phyloP scores from a whole-genome alignment of 2,888 invertebrate species.

The Ecliptopera silaceata region DNA sequence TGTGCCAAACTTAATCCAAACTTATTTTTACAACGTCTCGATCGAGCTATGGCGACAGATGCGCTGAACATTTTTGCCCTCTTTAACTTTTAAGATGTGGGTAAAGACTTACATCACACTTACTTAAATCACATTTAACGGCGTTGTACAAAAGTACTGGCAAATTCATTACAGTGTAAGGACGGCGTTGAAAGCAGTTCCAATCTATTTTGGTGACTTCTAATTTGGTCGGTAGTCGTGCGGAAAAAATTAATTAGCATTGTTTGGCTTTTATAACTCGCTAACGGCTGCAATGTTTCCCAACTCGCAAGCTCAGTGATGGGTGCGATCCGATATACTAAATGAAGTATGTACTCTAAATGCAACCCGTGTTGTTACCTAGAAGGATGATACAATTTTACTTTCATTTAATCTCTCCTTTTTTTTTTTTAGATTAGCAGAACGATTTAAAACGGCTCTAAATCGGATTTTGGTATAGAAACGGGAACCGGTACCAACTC shows the following conservation, averaged over 20 bases:
- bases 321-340: neutral
- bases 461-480: no score
- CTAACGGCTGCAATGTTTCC: slow-evolving; percentile 10
- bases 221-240: slow-evolving; percentile 15
- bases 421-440: no score
- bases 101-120: neutral
- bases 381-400: no score
- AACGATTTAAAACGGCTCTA: no score
- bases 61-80: neutral
- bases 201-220: slow-evolving; percentile 14
- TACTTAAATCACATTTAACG: neutral
- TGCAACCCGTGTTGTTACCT: no score
- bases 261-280: slow-evolving; percentile 8
- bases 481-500: no score
- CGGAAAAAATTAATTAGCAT: slow-evolving; percentile 29
- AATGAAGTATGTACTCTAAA: no score
- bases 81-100: neutral
- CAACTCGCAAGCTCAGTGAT: neutral
- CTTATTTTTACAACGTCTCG: slow-evolving; percentile 65
- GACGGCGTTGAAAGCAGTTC: slow-evolving; percentile 3
- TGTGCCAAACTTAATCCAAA: slow-evolving; percentile 71
- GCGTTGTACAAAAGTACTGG: neutral
- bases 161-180: neutral
- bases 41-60: slow-evolving; percentile 30
- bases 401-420: no score